Base-by-base conservation (phyloP, 2,888 invertebrate genomes). In the Flexamia atlantica region DNA sequence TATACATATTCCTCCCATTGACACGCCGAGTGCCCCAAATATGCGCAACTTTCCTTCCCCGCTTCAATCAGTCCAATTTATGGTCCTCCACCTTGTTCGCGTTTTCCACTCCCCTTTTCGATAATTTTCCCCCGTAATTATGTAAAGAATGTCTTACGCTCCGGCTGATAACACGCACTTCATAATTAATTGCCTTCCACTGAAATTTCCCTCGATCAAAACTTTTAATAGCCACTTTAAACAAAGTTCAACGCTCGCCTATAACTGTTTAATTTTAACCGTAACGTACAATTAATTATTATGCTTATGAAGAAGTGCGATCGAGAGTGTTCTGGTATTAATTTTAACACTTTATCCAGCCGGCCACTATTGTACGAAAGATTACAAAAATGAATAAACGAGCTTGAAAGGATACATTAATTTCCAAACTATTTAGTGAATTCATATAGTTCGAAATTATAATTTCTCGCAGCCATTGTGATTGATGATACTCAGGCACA, bases 161-260 rank as follows among this genome's bases (percentile, higher is more conserved):
- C 17, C 74, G 50, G 46, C 17, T 76, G 74, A 28, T 76, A 72
- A 28, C 74, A 76, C 74, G 46, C 74, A 46, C 46, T 42, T 28
- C 46, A 40, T 76, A 46, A 76, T 76, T 76, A 76, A 76, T 76
- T 28, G 74, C 74, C 40, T 46, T 76, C 74, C 42, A 76, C 14
- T 42, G 25, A 46, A 76, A 28, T 76, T 76, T 20, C 46, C 25
- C 42, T 46, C 74, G 28, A 40, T 72, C 72, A 40, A 72, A 64
- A 64, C 64, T 64, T 64, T 64, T 64, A 64, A 64, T 64, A 64
- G 64, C 64, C 64, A 64, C 64, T 64, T 64, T 14, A 64, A 64
- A 64, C 64, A 28, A 64, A 64, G 28, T 64, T 64, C 12, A 64
- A 64, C 30, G 64, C 17, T 64, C 64, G 25, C 64, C 28, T 28